Evolutionary conservation across 1,140 invertebrate species (phyloP).

Genomic region (Thaumatotibia leucotreta): DNA sequence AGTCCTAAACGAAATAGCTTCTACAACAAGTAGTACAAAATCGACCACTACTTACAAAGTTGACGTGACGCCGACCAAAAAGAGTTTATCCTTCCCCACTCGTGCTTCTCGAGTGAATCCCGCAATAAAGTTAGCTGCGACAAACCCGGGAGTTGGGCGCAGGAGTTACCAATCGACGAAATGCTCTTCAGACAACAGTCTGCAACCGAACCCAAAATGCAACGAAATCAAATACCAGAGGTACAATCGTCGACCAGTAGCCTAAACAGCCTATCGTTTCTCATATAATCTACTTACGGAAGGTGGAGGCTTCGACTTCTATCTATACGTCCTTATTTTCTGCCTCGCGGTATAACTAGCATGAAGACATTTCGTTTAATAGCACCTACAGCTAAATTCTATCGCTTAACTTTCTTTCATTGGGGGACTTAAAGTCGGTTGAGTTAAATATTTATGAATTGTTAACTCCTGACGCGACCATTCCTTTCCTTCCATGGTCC

Average conservation of each 20-base stretch:
- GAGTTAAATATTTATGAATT: conserved; percentile 59
- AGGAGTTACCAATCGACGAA: conserved; percentile 78
- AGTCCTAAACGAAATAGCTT: conserved; percentile 46
- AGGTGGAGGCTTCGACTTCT: conserved; percentile 66
- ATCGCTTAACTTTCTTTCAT: conserved; percentile 70
- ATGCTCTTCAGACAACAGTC: conserved; percentile 78
- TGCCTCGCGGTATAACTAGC: conserved; percentile 70
- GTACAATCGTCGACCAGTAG: conserved; percentile 75
- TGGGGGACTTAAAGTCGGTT: conserved; percentile 73
- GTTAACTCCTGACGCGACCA: conserved; percentile 75
- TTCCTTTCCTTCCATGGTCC: conserved; percentile 52
- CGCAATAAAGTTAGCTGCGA: conserved; percentile 81
- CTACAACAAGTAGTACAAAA: conserved; percentile 68
- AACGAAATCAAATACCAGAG: conserved; percentile 79
- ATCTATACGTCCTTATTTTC: conserved; percentile 60
- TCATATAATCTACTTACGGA: conserved; percentile 54
- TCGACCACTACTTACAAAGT: conserved; percentile 50
- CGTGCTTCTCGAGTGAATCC: conserved; percentile 81
- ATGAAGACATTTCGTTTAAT: conserved; percentile 65
- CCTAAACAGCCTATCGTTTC: conserved; percentile 54
- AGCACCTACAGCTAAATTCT: conserved; percentile 65
- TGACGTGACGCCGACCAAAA: conserved; percentile 60
- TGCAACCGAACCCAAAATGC: conserved; percentile 78
- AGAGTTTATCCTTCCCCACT: conserved; percentile 74
- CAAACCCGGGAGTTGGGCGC: conserved; percentile 75